These are phyloP conservation scores for Origma solitaria DNA, from an alignment of 2,113 vertebrate genomes.

Conservation along the genomic window DNA sequence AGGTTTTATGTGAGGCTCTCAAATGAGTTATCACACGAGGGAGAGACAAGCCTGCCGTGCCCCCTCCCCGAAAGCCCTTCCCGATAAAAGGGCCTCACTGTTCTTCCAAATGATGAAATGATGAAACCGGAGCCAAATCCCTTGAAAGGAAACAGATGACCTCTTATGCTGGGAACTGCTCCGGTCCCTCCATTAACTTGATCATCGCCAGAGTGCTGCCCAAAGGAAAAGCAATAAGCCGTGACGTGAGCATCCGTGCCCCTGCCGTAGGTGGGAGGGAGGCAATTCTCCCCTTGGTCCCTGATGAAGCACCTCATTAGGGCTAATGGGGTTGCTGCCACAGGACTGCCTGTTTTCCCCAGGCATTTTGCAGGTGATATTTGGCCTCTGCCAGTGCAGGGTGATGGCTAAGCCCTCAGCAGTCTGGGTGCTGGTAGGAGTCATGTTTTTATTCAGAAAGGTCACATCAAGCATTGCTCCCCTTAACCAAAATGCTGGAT, in stretches of 20 bases:
- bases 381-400: not conserved
- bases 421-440: not conserved
- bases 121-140: constrained; percentile 41
- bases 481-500: not conserved
- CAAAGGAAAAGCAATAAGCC: not conserved
- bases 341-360: not conserved
- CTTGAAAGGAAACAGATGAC: constrained; percentile 61
- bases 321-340: rapidly evolving
- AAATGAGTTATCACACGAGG: not conserved
- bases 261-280: rapidly evolving
- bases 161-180: constrained; percentile 42
- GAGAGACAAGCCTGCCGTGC: not conserved
- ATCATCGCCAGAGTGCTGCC: not conserved
- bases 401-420: not conserved
- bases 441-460: not conserved
- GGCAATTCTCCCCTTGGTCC: not conserved
- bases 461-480: not conserved
- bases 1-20: not conserved
- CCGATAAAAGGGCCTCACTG: constrained; percentile 42
- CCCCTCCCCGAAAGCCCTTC: not conserved
- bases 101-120: not conserved
- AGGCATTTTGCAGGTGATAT: rapidly evolving
- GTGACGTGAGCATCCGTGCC: not conserved
- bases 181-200: not conserved
- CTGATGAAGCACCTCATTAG: not conserved